Evolutionary conservation across 2,888 invertebrate genomes (phyloP).

Genomic region (Nebria salina): DNA sequence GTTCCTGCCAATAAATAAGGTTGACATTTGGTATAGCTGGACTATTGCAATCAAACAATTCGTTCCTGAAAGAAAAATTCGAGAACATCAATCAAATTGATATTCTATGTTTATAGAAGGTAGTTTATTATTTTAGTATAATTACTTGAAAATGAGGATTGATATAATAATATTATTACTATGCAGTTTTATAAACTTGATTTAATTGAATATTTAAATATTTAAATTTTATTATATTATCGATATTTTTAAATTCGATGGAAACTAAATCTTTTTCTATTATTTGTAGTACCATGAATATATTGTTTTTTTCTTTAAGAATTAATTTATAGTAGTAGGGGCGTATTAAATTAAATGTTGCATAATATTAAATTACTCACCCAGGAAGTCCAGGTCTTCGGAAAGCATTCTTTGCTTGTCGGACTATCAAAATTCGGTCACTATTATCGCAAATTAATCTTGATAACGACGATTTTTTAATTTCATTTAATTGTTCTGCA

Average conservation of each 20-base stretch:
- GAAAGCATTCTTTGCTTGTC: constrained; percentile 70
- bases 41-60: constrained; percentile 70
- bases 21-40: constrained; percentile 70
- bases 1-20: constrained; percentile 69
- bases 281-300: no score
- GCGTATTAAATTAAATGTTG: background rate
- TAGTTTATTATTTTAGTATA: no score
- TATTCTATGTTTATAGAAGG: no score
- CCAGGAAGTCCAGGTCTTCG: constrained; percentile 68
- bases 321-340: background rate
- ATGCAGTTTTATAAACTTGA: no score
- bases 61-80: constrained; percentile 69
- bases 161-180: no score
- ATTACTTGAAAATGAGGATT: no score
- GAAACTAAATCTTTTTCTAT: no score
- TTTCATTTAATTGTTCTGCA: constrained; percentile 74
- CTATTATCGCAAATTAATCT: constrained; percentile 80
- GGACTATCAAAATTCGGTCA: constrained; percentile 70
- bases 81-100: background rate
- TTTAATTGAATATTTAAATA: no score
- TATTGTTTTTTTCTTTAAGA: no score
- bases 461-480: constrained; percentile 74
- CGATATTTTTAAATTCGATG: no score
- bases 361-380: constrained; percentile 58
- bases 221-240: no score